phyloP scores from a whole-genome alignment of 1,140 invertebrate species.

The Anastatus disparis region DNA sequence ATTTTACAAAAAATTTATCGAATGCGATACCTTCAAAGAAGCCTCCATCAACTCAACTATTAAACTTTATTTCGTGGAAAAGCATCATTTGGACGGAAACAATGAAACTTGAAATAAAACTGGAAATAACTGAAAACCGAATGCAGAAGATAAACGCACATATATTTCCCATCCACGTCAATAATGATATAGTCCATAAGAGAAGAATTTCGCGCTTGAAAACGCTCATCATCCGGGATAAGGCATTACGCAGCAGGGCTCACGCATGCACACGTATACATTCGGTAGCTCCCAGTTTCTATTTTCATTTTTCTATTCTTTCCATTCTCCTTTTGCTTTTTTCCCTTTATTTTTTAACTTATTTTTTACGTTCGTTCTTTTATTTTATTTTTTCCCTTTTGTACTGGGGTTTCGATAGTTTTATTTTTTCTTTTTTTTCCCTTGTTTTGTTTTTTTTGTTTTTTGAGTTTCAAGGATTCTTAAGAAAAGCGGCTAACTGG shows the following conservation, averaged over 20 bases:
- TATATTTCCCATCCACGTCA: slow-evolving; percentile 26
- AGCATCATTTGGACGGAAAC: slow-evolving; percentile 24
- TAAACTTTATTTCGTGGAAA: neutral
- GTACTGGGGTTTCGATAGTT: too few species aligned
- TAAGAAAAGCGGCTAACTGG: neutral
- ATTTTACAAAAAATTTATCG: too few species aligned
- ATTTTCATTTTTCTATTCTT: neutral
- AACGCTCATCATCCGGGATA: slow-evolving; percentile 20
- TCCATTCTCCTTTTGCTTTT: neutral
- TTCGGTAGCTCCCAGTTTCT: slow-evolving; percentile 6
- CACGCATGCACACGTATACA: slow-evolving; percentile 17
- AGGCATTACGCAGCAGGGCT: slow-evolving; percentile 4
- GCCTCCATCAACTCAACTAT: too few species aligned
- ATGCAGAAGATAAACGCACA: neutral
- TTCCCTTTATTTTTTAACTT: too few species aligned
- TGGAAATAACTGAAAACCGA: too few species aligned
- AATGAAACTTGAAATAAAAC: too few species aligned
- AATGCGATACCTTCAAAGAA: too few species aligned
- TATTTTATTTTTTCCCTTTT: too few species aligned
- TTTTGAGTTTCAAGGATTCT: neutral
- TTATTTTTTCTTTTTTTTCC: neutral
- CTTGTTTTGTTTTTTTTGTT: neutral
- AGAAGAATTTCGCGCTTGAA: slow-evolving; percentile 42
- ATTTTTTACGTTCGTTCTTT: too few species aligned
- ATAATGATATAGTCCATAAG: neutral